These are phyloP conservation scores for Oikopleura vanhoeffeni DNA, from an alignment of 23 tunicate species.

Conservation along the genomic window DNA sequence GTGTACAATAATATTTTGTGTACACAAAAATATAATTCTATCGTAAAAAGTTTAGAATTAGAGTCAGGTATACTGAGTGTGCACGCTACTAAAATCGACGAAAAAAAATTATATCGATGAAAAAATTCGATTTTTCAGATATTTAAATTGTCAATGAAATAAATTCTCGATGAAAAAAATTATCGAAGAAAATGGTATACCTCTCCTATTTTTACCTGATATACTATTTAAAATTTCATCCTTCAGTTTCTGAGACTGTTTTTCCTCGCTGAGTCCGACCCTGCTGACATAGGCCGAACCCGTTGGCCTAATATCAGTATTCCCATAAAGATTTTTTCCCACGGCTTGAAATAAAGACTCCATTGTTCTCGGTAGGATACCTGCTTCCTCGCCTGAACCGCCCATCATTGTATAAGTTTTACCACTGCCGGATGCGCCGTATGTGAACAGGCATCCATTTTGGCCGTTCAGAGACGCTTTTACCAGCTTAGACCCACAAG, in stretches of 20 bases:
- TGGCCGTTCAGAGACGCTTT: not conserved
- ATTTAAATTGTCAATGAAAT: too few relatives aligned
- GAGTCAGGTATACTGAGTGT: too few relatives aligned
- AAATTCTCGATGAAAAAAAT: too few relatives aligned
- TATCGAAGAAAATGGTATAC: too few relatives aligned
- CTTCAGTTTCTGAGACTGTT: not conserved
- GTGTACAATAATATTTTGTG: too few relatives aligned
- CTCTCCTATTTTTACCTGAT: too few relatives aligned
- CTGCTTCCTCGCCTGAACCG: conserved; percentile 3
- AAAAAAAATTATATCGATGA: too few relatives aligned
- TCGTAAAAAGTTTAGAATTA: too few relatives aligned
- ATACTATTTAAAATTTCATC: not conserved
- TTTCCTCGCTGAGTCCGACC: not conserved
- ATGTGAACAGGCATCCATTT: not conserved
- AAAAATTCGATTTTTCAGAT: too few relatives aligned
- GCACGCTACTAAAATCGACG: too few relatives aligned
- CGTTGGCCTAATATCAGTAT: not conserved
- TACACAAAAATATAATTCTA: too few relatives aligned
- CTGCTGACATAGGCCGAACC: not conserved
- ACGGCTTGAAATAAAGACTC: not conserved
- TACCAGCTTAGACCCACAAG: not conserved
- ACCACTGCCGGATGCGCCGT: conserved; percentile 13
- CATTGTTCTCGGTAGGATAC: not conserved
- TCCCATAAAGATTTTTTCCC: not conserved
- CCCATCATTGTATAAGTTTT: conserved; percentile 15